These are phyloP conservation scores for Amphiprion percula DNA, from an alignment of 2,113 vertebrate species.

Conservation along the genomic window DNA sequence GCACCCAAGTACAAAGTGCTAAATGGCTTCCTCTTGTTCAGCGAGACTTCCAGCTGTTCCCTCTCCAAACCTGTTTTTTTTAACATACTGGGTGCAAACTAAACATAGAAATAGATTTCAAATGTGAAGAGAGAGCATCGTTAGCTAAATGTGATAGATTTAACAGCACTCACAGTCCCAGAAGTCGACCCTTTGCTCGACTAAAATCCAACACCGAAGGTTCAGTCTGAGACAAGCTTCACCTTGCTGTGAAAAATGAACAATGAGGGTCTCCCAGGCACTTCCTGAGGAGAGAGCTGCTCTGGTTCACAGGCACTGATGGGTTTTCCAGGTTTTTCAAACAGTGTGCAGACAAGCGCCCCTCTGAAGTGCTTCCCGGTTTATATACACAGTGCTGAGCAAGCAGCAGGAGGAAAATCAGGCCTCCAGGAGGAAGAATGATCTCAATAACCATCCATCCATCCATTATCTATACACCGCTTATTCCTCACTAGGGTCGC, in stretches of 20 bases:
- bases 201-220: background rate
- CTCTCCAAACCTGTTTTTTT: slow-evolving; percentile 9
- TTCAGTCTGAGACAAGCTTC: slow-evolving; percentile 20
- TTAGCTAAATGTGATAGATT: slow-evolving; percentile 2
- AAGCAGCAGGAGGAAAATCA: slow-evolving; percentile 31
- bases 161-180: background rate
- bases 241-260: slow-evolving; percentile 53
- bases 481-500: too few species aligned
- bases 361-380: slow-evolving; percentile 63
- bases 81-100: slow-evolving; percentile 15
- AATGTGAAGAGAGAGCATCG: background rate
- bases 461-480: too few species aligned
- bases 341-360: slow-evolving; percentile 44
- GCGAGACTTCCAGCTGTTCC: slow-evolving; percentile 31
- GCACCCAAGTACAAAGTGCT: slow-evolving; percentile 49
- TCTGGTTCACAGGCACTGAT: slow-evolving; percentile 56
- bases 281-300: slow-evolving; percentile 51
- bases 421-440: slow-evolving; percentile 31
- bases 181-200: background rate
- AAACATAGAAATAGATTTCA: slow-evolving; percentile 9
- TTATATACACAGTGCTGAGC: slow-evolving; percentile 49
- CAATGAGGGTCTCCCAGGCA: slow-evolving; percentile 26
- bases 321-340: slow-evolving; percentile 76
- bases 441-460: slow-evolving; percentile 47
- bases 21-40: slow-evolving; percentile 25